phyloP scores from a whole-genome alignment of 2,888 invertebrate species.

The Nomada fucata region DNA sequence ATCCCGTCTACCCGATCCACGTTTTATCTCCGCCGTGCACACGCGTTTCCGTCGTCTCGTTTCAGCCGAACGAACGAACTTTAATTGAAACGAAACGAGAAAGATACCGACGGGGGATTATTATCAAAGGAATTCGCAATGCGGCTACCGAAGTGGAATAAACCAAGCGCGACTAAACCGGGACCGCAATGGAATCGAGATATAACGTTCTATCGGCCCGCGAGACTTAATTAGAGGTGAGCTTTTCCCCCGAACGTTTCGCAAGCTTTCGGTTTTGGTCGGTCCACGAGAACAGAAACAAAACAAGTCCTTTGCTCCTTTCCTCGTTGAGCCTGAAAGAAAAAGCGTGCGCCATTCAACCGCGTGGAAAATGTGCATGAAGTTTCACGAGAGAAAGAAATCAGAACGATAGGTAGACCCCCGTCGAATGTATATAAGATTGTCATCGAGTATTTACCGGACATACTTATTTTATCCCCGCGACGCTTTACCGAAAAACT shows the following conservation, averaged over 20 bases:
- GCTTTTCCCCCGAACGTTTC: constrained; percentile 4
- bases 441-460: constrained; percentile 37
- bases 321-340: constrained; percentile 48
- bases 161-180: neutral
- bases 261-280: neutral
- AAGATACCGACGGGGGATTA: neutral
- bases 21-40: too few relatives aligned
- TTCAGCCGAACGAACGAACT: constrained; percentile 6
- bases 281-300: constrained; percentile 5
- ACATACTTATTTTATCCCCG: constrained; percentile 8
- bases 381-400: constrained; percentile 2
- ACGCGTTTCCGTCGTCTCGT: neutral
- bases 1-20: neutral
- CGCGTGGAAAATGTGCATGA: constrained; percentile 50
- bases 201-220: neutral
- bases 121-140: neutral
- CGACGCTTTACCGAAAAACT: neutral
- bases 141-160: neutral
- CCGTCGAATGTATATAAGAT: neutral
- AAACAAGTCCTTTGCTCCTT: constrained; percentile 46
- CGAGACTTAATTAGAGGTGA: constrained; percentile 15
- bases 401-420: constrained; percentile 5
- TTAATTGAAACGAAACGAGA: constrained; percentile 7
- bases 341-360: constrained; percentile 58
- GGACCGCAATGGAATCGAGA: constrained; percentile 8